These are phyloP conservation scores for Pantala flavescens DNA, from an alignment of 1,140 invertebrate species.

Conservation along the genomic window DNA sequence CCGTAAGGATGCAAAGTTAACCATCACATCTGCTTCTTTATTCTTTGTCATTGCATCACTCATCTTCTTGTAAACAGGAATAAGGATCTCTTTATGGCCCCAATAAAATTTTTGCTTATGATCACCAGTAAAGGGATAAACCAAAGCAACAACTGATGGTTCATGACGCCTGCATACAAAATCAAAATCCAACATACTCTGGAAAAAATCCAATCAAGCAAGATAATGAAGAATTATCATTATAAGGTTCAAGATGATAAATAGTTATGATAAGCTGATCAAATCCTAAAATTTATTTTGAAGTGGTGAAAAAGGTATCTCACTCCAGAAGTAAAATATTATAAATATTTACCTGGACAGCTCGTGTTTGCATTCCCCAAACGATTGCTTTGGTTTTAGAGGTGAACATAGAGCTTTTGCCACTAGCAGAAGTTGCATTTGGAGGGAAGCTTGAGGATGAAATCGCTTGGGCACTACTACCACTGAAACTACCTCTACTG, in stretches of 20 bases:
- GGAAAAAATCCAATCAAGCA: conserved; percentile 21
- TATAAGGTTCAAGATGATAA: no score
- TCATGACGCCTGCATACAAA: conserved; percentile 88
- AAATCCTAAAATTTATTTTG: no score
- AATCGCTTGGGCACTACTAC: background rate
- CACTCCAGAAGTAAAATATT: no score
- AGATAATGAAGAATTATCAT: background rate
- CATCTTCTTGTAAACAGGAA: conserved; percentile 97
- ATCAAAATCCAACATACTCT: conserved; percentile 95
- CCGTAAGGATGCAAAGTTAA: conserved; percentile 97
- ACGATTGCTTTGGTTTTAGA: conserved; percentile 86
- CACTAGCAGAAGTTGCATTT: conserved; percentile 14
- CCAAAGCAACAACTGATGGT: conserved; percentile 86
- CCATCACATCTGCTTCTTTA: conserved; percentile 87
- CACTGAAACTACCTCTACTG: background rate
- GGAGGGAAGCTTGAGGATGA: background rate
- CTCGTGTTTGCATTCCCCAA: conserved; percentile 98
- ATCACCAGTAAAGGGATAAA: conserved; percentile 97
- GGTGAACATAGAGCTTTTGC: conserved; percentile 54
- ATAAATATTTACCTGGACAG: conserved; percentile 66
- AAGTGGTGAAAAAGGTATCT: no score
- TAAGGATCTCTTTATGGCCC: conserved; percentile 96
- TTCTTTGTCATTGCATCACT: conserved; percentile 92
- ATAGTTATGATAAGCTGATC: no score
- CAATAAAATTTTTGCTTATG: conserved; percentile 99